Evolutionary conservation across 1,140 invertebrate species (phyloP).

Genomic region (Coenobita brevimanus): DNA sequence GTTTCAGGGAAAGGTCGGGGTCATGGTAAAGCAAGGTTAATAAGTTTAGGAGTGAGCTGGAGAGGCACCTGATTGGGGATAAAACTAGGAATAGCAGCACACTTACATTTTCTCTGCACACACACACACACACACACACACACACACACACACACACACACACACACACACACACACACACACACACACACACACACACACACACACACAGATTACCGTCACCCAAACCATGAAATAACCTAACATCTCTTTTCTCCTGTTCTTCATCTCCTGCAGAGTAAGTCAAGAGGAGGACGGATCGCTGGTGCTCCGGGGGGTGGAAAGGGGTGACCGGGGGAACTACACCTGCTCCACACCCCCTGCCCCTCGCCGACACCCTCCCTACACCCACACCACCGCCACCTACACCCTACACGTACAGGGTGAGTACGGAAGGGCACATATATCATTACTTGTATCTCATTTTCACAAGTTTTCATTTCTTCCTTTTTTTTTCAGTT

Average conservation of each 20-base stretch:
- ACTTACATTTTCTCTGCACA: no score
- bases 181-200: constrained; percentile 43
- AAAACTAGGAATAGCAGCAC: background rate
- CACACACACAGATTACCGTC: background rate
- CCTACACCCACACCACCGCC: constrained; percentile 47
- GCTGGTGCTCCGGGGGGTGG: constrained; percentile 71
- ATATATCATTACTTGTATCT: no score
- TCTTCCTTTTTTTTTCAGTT: no score
- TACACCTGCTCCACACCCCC: constrained; percentile 74
- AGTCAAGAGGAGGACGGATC: constrained; percentile 72
- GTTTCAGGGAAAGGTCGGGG: background rate
- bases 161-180: constrained; percentile 27
- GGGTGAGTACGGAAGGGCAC: no score
- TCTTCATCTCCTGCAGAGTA: constrained; percentile 23
- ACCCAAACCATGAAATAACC: no score
- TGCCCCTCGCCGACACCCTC: constrained; percentile 58
- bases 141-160: background rate
- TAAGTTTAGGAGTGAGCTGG: no score
- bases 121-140: background rate
- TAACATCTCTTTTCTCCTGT: no score
- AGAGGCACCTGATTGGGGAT: no score
- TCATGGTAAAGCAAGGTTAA: no score
- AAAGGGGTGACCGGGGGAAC: constrained; percentile 72
- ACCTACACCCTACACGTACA: constrained; percentile 56
- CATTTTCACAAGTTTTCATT: no score